Evolutionary conservation across 2,888 invertebrate genomes (phyloP).

Genomic region (Cancer borealis): DNA sequence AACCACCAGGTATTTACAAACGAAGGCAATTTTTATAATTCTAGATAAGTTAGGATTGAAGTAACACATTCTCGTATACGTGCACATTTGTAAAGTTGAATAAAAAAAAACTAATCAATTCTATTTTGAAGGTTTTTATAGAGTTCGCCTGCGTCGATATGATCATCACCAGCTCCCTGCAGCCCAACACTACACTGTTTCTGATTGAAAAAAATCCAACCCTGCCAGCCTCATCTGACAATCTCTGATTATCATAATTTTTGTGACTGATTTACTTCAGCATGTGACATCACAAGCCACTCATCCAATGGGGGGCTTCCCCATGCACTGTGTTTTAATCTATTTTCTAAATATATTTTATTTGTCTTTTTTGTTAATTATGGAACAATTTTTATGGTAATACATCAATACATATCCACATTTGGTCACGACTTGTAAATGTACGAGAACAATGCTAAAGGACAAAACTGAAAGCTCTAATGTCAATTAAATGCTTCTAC

Average conservation of each 20-base stretch:
- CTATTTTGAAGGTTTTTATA: background rate
- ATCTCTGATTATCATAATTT: background rate
- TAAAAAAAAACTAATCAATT: background rate
- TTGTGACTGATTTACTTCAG: background rate
- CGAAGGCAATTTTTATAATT: background rate
- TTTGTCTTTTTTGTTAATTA: background rate
- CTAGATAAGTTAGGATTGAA: background rate
- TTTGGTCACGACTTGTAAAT: background rate
- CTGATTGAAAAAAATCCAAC: background rate
- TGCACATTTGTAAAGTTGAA: background rate
- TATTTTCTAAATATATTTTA: background rate
- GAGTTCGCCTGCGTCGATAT: background rate
- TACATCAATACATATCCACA: background rate
- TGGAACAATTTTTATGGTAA: background rate
- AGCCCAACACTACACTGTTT: background rate
- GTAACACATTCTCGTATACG: background rate
- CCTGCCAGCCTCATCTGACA: background rate
- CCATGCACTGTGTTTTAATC: background rate
- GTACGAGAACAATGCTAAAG: background rate
- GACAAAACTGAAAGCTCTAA: background rate
- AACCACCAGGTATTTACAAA: background rate
- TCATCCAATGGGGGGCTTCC: background rate
- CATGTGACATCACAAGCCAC: too few species aligned
- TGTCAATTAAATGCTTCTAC: too few species aligned
- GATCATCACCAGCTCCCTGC: background rate